These are phyloP conservation scores for Pogonocherus hispidulus DNA, from an alignment of 2,888 invertebrate species.

Conservation along the genomic window DNA sequence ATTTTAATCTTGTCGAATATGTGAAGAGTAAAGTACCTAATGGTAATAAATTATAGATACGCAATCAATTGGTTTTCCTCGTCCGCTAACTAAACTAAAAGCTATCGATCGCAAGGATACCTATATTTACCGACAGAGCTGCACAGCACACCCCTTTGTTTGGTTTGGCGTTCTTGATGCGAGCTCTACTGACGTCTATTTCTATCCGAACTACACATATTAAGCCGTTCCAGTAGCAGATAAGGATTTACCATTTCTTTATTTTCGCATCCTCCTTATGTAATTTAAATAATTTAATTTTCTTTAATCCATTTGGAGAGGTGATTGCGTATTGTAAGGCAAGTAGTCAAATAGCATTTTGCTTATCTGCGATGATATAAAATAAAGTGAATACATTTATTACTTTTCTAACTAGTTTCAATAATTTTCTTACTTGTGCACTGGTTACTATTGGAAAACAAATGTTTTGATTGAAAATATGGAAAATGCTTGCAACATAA, in stretches of 20 bases:
- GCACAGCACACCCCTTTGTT: slow-evolving; percentile 33
- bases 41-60: slow-evolving; percentile 10
- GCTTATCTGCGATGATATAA: no score
- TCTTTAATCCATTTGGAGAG: no score
- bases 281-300: no score
- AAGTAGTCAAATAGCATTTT: no score
- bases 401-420: no score
- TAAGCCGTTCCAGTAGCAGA: neutral
- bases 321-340: no score
- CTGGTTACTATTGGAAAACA: no score
- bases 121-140: slow-evolving; percentile 35
- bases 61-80: slow-evolving; percentile 15
- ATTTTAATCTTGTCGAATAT: no score
- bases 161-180: slow-evolving; percentile 31
- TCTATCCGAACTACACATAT: slow-evolving; percentile 19
- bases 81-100: slow-evolving; percentile 37
- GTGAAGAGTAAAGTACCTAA: slow-evolving; percentile 2
- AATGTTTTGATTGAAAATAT: no score
- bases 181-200: slow-evolving; percentile 22
- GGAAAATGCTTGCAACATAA: no score
- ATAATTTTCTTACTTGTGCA: no score
- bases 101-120: slow-evolving; percentile 35
- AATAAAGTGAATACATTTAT: no score
- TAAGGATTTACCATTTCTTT: neutral
- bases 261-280: neutral